Conservation (phyloP, 2,888 invertebrate genomes). For the Lissocephala sabroskyi region DNA sequence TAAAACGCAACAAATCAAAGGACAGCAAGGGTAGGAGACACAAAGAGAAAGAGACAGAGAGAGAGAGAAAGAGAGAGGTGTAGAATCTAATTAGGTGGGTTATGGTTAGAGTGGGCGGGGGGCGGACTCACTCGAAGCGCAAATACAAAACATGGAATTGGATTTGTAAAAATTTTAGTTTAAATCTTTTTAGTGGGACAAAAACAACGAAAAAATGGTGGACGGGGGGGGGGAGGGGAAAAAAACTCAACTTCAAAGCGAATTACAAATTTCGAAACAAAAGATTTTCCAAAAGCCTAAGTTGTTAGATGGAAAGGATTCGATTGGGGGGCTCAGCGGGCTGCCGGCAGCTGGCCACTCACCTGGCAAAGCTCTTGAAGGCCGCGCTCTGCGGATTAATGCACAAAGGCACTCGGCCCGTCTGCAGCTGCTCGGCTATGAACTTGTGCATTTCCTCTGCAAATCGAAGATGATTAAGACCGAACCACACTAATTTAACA, state of each 20-base stretch:
- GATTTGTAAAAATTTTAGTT: not conserved
- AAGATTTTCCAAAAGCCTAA: too few relatives aligned
- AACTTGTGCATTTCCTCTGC: slow-evolving; percentile 99
- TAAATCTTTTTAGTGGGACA: not conserved
- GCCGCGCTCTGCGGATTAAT: slow-evolving; percentile 99
- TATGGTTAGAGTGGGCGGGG: not conserved
- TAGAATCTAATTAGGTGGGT: too few relatives aligned
- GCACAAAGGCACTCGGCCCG: slow-evolving; percentile 97
- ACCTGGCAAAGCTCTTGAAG: slow-evolving; percentile 99
- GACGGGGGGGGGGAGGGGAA: not conserved
- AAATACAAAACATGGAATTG: slow-evolving; percentile 1
- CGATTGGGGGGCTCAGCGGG: too few relatives aligned
- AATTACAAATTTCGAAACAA: not conserved
- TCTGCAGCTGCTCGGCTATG: slow-evolving; percentile 96
- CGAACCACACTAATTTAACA: too few relatives aligned
- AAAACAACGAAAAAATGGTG: not conserved
- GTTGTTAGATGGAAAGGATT: not conserved
- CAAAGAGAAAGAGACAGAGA: slow-evolving; percentile 23
- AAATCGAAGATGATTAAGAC: too few relatives aligned
- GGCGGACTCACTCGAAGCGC: slow-evolving; percentile 14
- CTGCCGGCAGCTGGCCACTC: slow-evolving; percentile 75
- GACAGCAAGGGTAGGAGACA: slow-evolving; percentile 7
- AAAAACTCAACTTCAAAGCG: too few relatives aligned
- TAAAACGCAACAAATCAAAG: slow-evolving; percentile 10
- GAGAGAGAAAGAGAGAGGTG: slow-evolving; percentile 4